Percentiles rank a stretch among this genome's conserved stretches.
Evolutionary conservation across 2,888 invertebrate genomes (phyloP).

Genomic region (Noctua comes): DNA sequence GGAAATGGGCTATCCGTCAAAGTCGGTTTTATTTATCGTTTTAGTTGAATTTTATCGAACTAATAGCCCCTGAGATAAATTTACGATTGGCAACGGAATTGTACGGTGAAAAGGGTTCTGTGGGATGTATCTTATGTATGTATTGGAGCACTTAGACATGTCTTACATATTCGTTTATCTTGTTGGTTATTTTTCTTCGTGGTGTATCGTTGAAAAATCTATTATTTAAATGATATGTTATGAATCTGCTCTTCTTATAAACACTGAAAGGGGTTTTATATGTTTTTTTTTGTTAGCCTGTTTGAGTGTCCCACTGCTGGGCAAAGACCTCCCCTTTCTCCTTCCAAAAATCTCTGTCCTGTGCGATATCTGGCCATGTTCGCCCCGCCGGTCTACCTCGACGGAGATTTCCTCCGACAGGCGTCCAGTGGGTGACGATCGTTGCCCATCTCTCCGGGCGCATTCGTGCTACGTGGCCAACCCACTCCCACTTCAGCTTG

Average conservation of each 20-base stretch:
- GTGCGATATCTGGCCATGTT: no score
- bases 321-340: no score
- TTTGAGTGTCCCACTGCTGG: no score
- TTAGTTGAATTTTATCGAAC: constrained; percentile 90
- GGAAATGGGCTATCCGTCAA: constrained; percentile 88
- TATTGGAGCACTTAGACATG: constrained; percentile 62
- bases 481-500: no score
- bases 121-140: constrained; percentile 63
- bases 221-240: not conserved
- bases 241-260: not conserved
- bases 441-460: no score
- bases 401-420: no score
- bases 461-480: no score
- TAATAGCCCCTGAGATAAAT: constrained; percentile 89
- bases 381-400: no score
- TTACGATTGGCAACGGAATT: constrained; percentile 87
- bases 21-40: constrained; percentile 90
- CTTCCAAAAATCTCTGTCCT: no score
- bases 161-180: constrained; percentile 40
- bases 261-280: no score
- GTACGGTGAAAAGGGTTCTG: constrained; percentile 84
- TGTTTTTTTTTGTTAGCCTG: no score
- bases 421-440: no score
- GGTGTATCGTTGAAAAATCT: not conserved
- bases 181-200: not conserved